Percentiles rank a stretch among this genome's conserved stretches.
phyloP scores from a whole-genome alignment of 2,888 invertebrate species.

The Lasioglossum leucozonium region DNA sequence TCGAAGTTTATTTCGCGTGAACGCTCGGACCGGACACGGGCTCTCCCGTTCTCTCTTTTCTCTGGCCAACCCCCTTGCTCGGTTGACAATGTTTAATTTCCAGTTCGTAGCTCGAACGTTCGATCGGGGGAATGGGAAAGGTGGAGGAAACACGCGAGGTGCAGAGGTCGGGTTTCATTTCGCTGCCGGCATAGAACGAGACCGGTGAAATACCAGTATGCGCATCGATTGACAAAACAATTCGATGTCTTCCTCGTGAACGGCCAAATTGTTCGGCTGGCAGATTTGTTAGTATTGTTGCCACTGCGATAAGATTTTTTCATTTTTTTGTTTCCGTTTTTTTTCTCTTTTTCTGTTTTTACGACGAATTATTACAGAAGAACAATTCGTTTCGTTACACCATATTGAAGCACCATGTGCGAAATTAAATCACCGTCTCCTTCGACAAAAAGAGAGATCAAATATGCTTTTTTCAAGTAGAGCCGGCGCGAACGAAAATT shows the following conservation, averaged over 20 bases:
- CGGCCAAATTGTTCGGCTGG: conserved; percentile 26
- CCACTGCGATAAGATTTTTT: neutral
- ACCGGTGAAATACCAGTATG: neutral
- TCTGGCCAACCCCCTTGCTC: neutral
- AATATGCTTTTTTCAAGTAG: neutral
- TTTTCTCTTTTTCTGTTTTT: neutral
- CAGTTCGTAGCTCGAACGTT: conserved; percentile 9
- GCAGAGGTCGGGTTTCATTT: neutral
- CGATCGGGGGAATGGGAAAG: conserved; percentile 1
- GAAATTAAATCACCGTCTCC: neutral
- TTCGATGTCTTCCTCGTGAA: conserved; percentile 25
- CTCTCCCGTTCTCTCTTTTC: neutral
- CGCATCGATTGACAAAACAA: conserved; percentile 25
- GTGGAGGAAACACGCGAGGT: neutral
- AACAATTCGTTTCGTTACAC: neutral
- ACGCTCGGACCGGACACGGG: conserved; percentile 13
- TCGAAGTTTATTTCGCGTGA: conserved; percentile 53
- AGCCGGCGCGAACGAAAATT: neutral
- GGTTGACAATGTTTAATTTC: conserved; percentile 24
- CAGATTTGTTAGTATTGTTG: conserved; percentile 33
- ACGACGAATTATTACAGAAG: neutral
- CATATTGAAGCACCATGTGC: neutral
- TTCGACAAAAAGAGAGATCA: neutral
- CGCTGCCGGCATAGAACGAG: neutral
- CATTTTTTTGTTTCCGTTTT: neutral